Percentiles rank a stretch among this genome's conserved stretches.
These are phyloP conservation scores for Tribolium freemani DNA, from an alignment of 2,888 invertebrate genomes.

Conservation along the genomic window DNA sequence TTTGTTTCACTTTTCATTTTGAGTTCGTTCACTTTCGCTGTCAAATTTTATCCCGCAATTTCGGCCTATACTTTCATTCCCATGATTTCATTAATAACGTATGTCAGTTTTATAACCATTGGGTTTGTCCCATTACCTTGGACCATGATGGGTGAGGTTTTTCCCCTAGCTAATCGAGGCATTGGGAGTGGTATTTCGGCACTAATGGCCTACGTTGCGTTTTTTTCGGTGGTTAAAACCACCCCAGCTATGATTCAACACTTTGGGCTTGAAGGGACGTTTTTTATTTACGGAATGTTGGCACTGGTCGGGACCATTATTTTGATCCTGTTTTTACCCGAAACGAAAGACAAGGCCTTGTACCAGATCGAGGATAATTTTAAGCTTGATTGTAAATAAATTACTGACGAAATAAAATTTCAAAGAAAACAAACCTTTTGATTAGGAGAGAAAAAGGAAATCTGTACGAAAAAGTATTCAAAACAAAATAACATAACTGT, in stretches of 20 bases:
- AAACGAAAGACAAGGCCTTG: constrained; percentile 79
- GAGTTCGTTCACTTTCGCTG: constrained; percentile 49
- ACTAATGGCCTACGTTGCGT: constrained; percentile 75
- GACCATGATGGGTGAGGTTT: constrained; percentile 83
- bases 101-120: constrained; percentile 74
- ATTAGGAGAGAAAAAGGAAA: too few species aligned
- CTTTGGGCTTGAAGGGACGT: constrained; percentile 76
- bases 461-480: too few species aligned
- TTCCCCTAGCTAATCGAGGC: constrained; percentile 71
- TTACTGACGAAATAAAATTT: not conserved
- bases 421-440: not conserved
- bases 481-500: too few species aligned
- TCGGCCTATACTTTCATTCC: constrained; percentile 48
- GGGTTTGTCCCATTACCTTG: constrained; percentile 80
- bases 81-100: constrained; percentile 71
- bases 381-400: constrained; percentile 47
- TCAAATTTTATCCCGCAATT: constrained; percentile 42
- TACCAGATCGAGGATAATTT: constrained; percentile 78
- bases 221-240: constrained; percentile 78
- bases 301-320: constrained; percentile 73
- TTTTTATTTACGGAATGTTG: constrained; percentile 74
- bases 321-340: constrained; percentile 75
- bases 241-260: constrained; percentile 74
- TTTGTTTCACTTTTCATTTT: constrained; percentile 70
- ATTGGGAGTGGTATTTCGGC: constrained; percentile 78